These are phyloP conservation scores for Apistogramma diplotaenia DNA, from an alignment of 2,113 vertebrate genomes.

Conservation along the genomic window DNA sequence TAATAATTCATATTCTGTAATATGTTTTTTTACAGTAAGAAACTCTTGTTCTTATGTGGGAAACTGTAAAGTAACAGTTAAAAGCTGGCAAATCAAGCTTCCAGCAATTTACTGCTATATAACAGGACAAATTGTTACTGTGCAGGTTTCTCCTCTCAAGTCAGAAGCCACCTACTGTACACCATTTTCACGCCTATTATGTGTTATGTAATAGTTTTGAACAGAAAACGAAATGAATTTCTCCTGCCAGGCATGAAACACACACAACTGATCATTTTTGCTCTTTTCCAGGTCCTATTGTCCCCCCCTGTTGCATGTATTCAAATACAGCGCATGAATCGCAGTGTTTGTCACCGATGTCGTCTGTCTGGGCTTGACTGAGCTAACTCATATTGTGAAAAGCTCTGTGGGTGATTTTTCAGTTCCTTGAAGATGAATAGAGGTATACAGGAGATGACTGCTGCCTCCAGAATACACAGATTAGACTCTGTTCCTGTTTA, in stretches of 20 bases:
- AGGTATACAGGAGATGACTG: constrained; percentile 17
- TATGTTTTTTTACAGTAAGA: neutral
- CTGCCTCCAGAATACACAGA: constrained; percentile 57
- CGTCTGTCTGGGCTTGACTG: neutral
- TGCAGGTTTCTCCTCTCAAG: neutral
- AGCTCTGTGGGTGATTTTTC: constrained; percentile 27
- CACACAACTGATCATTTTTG: constrained; percentile 9
- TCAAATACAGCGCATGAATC: neutral
- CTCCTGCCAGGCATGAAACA: constrained; percentile 5
- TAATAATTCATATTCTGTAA: neutral
- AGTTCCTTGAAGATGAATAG: constrained; percentile 28
- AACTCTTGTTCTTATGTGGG: neutral
- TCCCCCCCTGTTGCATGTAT: neutral
- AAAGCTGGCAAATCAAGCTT: neutral
- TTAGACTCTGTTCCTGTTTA: constrained; percentile 52
- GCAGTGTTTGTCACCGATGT: neutral
- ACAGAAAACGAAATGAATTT: constrained; percentile 12
- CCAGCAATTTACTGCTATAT: neutral
- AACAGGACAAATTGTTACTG: neutral
- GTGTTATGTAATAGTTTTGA: constrained; percentile 13
- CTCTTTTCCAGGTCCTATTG: neutral
- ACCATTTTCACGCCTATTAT: neutral
- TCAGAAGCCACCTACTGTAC: neutral
- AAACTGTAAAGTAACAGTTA: neutral
- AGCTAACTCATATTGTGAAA: neutral